Conservation (phyloP, 2,797 vertebrate genomes). For the Bothrops alternatus region DNA sequence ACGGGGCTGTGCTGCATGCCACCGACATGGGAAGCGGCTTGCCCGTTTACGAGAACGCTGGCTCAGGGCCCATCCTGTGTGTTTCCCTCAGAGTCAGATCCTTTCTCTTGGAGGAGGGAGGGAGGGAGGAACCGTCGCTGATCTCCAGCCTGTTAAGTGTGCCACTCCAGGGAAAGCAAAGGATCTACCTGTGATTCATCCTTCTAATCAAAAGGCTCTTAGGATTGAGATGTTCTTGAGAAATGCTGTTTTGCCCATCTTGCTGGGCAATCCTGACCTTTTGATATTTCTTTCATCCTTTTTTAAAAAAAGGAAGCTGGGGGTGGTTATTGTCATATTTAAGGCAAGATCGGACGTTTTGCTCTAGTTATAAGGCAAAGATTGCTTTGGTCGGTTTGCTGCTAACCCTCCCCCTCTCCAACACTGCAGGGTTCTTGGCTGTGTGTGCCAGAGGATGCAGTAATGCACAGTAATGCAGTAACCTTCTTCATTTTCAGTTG, state of each 20-base stretch:
- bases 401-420: neutral
- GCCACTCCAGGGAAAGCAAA: too few species aligned
- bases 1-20: neutral
- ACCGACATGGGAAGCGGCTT: neutral
- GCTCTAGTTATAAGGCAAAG: neutral
- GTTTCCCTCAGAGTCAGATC: neutral
- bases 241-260: neutral
- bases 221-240: neutral
- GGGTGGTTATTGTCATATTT: neutral
- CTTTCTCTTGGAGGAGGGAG: accelerated
- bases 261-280: neutral
- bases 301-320: neutral
- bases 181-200: neutral
- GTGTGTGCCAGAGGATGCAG: too few species aligned
- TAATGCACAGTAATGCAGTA: neutral
- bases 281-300: neutral
- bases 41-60: neutral
- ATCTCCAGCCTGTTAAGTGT: neutral
- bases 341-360: neutral
- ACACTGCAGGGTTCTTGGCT: too few species aligned
- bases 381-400: neutral
- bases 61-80: accelerated
- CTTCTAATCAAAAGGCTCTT: neutral
- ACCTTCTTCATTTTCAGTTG: neutral
- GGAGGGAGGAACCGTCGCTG: accelerated